These are phyloP conservation scores for Syngnathus floridae DNA, from an alignment of 2,113 vertebrate genomes.

Conservation along the genomic window DNA sequence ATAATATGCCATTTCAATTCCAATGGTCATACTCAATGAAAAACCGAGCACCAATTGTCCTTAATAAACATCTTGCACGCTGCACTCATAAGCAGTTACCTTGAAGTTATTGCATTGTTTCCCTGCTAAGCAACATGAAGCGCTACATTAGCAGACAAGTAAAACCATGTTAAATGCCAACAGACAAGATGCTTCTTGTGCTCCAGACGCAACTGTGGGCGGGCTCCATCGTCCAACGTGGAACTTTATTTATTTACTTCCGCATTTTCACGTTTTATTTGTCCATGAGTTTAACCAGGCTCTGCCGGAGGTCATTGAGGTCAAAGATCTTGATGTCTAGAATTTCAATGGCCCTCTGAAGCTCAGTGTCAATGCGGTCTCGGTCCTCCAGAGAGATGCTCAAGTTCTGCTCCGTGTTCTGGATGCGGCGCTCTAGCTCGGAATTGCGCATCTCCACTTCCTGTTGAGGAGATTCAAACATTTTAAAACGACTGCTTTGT, in stretches of 20 bases:
- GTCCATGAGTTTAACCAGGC: slow-evolving; percentile 84
- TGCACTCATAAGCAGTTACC: not conserved
- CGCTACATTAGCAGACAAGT: not conserved
- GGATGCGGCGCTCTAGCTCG: slow-evolving; percentile 82
- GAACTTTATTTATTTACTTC: slow-evolving; percentile 1
- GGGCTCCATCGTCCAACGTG: slow-evolving; percentile 11
- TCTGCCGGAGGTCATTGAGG: slow-evolving; percentile 87
- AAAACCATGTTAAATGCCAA: slow-evolving; percentile 11
- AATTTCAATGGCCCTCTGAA: slow-evolving; percentile 81
- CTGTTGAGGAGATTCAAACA: slow-evolving; percentile 53
- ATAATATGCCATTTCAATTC: not conserved
- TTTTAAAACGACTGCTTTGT: not conserved
- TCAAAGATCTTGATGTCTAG: slow-evolving; percentile 94
- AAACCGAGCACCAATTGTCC: not conserved
- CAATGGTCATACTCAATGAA: not conserved
- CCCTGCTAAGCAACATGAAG: not conserved
- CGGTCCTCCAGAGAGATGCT: slow-evolving; percentile 76
- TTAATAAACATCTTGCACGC: not conserved
- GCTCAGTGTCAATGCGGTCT: slow-evolving; percentile 77
- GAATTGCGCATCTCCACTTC: slow-evolving; percentile 81
- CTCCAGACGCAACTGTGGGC: slow-evolving; percentile 8
- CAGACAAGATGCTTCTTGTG: slow-evolving; percentile 30
- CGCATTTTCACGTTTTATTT: slow-evolving; percentile 42
- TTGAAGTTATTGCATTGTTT: slow-evolving; percentile 6
- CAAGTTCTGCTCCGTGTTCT: slow-evolving; percentile 77